phyloP scores from a whole-genome alignment of 1,140 invertebrate genomes.

The Belonocnema kinseyi region DNA sequence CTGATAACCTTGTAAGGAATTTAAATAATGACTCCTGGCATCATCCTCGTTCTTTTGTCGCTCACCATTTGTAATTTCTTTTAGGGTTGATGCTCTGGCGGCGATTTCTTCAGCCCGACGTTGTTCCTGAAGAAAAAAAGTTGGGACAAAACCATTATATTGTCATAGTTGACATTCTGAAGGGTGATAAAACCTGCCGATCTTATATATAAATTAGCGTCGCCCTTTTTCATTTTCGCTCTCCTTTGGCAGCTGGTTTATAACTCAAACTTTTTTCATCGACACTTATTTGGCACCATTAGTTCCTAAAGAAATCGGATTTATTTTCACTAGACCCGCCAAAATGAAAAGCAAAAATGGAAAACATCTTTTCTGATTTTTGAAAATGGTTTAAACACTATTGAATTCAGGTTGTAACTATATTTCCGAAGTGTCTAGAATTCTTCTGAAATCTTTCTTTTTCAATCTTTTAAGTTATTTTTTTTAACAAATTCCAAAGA shows the following conservation, averaged over 20 bases:
- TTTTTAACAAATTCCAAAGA: too few relatives aligned
- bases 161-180: neutral
- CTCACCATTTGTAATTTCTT: conserved; percentile 75
- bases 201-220: conserved; percentile 12
- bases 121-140: conserved; percentile 74
- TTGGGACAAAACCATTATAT: conserved; percentile 18
- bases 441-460: too few relatives aligned
- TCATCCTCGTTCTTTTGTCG: conserved; percentile 47
- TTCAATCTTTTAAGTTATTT: too few relatives aligned
- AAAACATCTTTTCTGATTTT: too few relatives aligned
- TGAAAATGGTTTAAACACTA: too few relatives aligned
- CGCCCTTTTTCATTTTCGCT: conserved; percentile 8
- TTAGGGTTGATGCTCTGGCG: conserved; percentile 76
- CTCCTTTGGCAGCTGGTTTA: neutral
- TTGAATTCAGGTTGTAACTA: too few relatives aligned
- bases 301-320: neutral
- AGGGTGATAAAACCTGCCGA: neutral
- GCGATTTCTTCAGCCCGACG: conserved; percentile 78
- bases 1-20: conserved; percentile 50
- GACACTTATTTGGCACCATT: neutral
- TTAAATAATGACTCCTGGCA: conserved; percentile 39
- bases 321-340: too few relatives aligned
- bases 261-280: neutral
- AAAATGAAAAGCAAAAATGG: too few relatives aligned
- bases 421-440: too few relatives aligned